A percentile compares a stretch with the other conserved stretches of the same genome.
These are phyloP conservation scores for Atherinosoma microstoma DNA, from an alignment of 2,797 vertebrate species.

Conservation along the genomic window DNA sequence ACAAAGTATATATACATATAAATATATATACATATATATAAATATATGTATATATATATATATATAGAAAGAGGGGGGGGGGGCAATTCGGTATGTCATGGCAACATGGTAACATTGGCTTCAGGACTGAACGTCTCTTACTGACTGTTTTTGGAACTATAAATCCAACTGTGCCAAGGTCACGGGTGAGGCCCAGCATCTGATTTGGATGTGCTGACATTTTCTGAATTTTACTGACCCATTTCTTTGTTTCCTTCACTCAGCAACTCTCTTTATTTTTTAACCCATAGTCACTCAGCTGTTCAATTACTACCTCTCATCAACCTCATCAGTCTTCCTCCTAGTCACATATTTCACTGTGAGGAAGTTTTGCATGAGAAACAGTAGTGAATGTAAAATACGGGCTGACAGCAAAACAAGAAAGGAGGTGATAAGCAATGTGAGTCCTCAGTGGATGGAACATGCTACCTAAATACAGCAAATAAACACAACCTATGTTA, in stretches of 20 bases:
- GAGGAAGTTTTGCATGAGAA: constrained; percentile 21
- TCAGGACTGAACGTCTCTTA: constrained; percentile 8
- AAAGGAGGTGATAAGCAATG: neutral
- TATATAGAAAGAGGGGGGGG: no score
- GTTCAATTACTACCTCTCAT: constrained; percentile 51
- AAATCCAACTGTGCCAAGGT: constrained; percentile 62
- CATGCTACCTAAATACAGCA: neutral
- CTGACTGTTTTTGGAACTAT: constrained; percentile 49
- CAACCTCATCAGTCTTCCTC: constrained; percentile 15
- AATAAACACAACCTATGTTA: neutral
- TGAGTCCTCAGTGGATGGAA: neutral
- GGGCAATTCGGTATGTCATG: constrained; percentile 6
- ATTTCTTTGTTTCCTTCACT: constrained; percentile 45
- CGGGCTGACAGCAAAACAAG: constrained; percentile 13
- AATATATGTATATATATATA: no score
- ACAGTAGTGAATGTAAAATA: constrained; percentile 33
- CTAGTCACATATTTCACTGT: constrained; percentile 1
- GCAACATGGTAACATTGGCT: neutral
- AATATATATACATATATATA: no score
- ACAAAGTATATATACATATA: neutral
- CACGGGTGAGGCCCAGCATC: constrained; percentile 34
- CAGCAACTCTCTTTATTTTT: constrained; percentile 38
- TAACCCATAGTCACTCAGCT: constrained; percentile 45
- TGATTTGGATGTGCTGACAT: constrained; percentile 72
- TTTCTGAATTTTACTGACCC: constrained; percentile 52